Base-by-base conservation (phyloP, 2,113 vertebrate species). In the Poecilia latipinna region DNA sequence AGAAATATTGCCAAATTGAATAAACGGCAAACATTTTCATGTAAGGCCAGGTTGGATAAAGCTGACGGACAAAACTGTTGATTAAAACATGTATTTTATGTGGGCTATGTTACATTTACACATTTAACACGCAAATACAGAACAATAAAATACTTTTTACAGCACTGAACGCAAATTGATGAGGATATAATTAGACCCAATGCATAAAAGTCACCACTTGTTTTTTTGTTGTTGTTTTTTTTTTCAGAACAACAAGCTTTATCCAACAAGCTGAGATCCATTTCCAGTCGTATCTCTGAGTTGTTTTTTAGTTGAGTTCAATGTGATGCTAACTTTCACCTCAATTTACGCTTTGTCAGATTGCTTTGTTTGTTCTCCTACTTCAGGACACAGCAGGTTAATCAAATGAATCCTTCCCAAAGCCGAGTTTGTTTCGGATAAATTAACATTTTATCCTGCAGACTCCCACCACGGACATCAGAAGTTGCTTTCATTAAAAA, bases 301-400 rank as follows among this genome's bases (percentile, higher is more conserved):
- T 60, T 70, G 4, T 61, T 64, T 37, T 28, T 35, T 37, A 5
- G 11, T 39, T 13, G 0, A 8, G 7, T 19, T 17, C 17, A 22
- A 37, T 19, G 31, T 44, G 44, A 60, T n/a, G 15, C 4, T 19
- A 19, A 31, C 68, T 63, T 73, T 35, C 31, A 75, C 12, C 42
- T 80, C 64, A 31, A 65, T 65, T 68, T 60, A 28, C 37, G 68
- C 77, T 51, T 62, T 37, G 33, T 29, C 57, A 51, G 28, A 75
- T 69, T 68, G 68, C 65, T 24, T 73, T 0, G 3, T 65, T 73
- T 74, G 68, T 32, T 65, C 15, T 61, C 2, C 57, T n/a, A 26
- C 54, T 31, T 51, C 48, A 0, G 28, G 29, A 68, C 39, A 17
- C 3, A 0, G 22, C n/a, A 54, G 32, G 0, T 1, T 79, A 32